phyloP scores from a whole-genome alignment of 2,888 invertebrate genomes.

The Cremastobaeus sp. region DNA sequence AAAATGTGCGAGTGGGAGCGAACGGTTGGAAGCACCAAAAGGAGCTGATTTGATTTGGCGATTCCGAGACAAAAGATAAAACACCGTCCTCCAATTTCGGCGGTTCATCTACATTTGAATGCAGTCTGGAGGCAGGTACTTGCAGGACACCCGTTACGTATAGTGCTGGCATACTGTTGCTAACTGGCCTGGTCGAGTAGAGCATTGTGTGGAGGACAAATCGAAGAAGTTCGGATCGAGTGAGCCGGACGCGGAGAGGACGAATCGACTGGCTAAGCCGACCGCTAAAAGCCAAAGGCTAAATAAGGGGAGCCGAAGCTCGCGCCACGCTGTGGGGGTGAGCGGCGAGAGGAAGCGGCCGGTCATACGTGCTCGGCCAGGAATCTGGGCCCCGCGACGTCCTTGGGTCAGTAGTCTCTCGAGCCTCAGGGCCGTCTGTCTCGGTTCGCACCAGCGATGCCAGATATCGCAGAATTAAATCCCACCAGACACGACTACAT shows the following conservation, averaged over 20 bases:
- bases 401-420: conserved; percentile 72
- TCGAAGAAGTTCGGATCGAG: conserved; percentile 62
- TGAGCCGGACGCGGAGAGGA: conserved; percentile 50
- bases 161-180: conserved; percentile 68
- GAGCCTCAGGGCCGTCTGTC: conserved; percentile 68
- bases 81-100: too few species aligned
- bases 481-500: conserved; percentile 48
- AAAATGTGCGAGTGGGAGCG: too few species aligned
- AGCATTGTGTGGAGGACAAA: conserved; percentile 71
- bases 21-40: too few species aligned
- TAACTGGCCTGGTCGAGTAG: conserved; percentile 63
- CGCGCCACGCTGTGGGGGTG: conserved; percentile 46
- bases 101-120: too few species aligned
- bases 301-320: conserved; percentile 58
- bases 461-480: conserved; percentile 57
- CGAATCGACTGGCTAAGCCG: conserved; percentile 40
- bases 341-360: conserved; percentile 54
- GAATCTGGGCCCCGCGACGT: conserved; percentile 76
- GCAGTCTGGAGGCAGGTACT: too few species aligned
- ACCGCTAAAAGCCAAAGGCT: conserved; percentile 62
- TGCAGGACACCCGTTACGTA: conserved; percentile 73
- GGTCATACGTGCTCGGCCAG: conserved; percentile 46
- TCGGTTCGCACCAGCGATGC: conserved; percentile 50
- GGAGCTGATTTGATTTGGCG: too few species aligned
- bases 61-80: too few species aligned